These are phyloP conservation scores for Anneissia japonica DNA, from an alignment of 35 echinoderm and acorn worm species.

Conservation along the genomic window DNA sequence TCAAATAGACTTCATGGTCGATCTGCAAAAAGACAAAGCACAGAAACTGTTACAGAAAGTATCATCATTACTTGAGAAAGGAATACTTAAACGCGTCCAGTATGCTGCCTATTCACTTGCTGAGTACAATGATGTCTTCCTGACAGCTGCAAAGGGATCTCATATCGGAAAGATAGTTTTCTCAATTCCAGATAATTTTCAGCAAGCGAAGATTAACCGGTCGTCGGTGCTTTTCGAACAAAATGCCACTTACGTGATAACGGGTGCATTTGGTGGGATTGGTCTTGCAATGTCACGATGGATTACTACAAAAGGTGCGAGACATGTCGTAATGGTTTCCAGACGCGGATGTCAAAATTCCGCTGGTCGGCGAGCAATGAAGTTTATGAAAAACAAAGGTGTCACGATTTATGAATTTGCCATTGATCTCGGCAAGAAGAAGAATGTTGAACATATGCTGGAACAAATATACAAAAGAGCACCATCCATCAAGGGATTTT, in stretches of 20 bases:
- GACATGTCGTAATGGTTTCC: constrained; percentile 53
- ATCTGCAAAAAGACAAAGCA: no score
- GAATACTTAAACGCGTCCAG: no score
- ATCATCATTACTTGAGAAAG: no score
- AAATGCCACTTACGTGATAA: constrained; percentile 68
- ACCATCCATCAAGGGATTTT: constrained; percentile 47
- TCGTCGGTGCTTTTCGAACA: constrained; percentile 60
- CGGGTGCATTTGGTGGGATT: constrained; percentile 48
- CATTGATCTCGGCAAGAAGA: neutral
- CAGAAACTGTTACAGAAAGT: no score
- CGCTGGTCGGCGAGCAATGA: constrained; percentile 19
- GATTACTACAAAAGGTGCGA: constrained; percentile 57
- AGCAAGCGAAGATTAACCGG: no score
- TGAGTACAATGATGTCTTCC: no score
- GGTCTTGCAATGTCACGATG: constrained; percentile 61
- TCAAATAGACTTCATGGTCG: no score
- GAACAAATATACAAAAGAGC: no score
- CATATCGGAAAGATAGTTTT: no score
- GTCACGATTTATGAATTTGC: constrained; percentile 25
- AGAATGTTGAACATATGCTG: neutral
- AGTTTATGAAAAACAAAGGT: constrained; percentile 35
- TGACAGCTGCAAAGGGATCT: no score
- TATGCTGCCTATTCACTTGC: no score
- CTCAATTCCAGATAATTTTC: no score
- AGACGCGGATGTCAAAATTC: neutral